Evolutionary conservation across 2,888 invertebrate species (phyloP), one percentile per base, ranked within the genome.

Genomic region (Noctua pronuba): DNA sequence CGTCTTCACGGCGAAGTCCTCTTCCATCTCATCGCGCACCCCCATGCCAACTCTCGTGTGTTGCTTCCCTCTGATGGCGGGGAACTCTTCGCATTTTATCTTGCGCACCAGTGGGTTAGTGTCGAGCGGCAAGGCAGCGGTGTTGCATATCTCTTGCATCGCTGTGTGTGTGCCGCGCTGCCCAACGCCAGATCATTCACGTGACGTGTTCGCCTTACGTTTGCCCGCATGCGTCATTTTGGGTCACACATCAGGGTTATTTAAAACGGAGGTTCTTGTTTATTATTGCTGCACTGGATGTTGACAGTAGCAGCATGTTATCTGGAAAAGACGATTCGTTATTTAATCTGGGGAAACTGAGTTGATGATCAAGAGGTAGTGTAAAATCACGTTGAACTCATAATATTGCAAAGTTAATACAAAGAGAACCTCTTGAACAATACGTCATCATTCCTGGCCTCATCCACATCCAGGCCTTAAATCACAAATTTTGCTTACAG

Each of bases 1-100:
- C 96, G 98, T 97, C 97, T 98, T 98, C 95, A 97, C 97, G 91
- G 97, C 97, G 90, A 97, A 97, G 92, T 97, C 97, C 92, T 97
- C 97, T 94, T 97, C 97, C 96, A 97, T 95, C 77, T 97, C 97
- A 93, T 97, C 97, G 88, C 96, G 97, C 92, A 97, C 96, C 94
- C 96, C 95, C 96, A 96, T 96, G 85, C 96, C 96, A 90, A 95
- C 93, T 94, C 96, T 94, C 84, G 93, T 87, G 79, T 94, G 92
- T 90, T 95, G 96, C 92, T 96, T 96, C 89, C 95, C 95, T 93
- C 96, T 94, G 89, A 96, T 94, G 55, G 93, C 81, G 77, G 96
- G 96, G 90, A 96, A 97, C 91, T 97, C 97, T 95, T 97, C 97
- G 95, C 97, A 97, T 96, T 97, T 97, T 95, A 97, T 97, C 91